Evolutionary conservation across 2,797 vertebrate genomes (phyloP), one percentile per base, ranked within the genome.

Genomic region (Lagothrix lagotricha): DNA sequence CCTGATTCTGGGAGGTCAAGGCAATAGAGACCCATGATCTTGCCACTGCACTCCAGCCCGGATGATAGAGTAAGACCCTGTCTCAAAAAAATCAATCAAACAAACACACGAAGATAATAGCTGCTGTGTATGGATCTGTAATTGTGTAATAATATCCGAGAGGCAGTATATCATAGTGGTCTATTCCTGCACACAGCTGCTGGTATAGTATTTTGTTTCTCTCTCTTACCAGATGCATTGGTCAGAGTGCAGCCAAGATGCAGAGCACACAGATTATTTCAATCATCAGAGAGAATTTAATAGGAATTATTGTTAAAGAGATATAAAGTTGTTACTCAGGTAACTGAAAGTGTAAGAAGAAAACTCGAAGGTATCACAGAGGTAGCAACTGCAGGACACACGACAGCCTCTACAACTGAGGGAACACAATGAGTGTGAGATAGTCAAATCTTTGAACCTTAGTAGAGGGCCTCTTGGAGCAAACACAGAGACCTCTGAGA

Each of bases 381-480:
- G 12, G 52, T 24, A 83, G 30, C 48, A 19, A 14, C 0, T 44
- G 2, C 13, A 58, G 15, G 22, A 9, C 50, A 6, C 10, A 24
- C 52, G 5, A 5, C 33, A n/a, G 3, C 26, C 13, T 6, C 14
- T 28, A n/a, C 0, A 30, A 1, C 22, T 54, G 61, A 39, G 28
- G 58, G 24, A 5, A 58, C 8, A 28, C 67, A 58, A 20, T 1
- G 3, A 36, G 3, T 36, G 50, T 64, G 50, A 54, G 3, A 6
- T 48, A 44, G 28, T 39, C 28, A 76, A 11, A 13, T 36, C 41
- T 30, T 61, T 50, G 36, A 70, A 36, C 28, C 33, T 2, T 30
- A 86, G 67, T 22, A 54, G 10, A 72, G 39, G 33, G 8, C 10
- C 10, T 8, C 57, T 36, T 48, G 28, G 41, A 91, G 17, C 28